These are phyloP conservation scores for Sminthurides bifidus DNA, from an alignment of 1,140 invertebrate genomes.

Conservation along the genomic window DNA sequence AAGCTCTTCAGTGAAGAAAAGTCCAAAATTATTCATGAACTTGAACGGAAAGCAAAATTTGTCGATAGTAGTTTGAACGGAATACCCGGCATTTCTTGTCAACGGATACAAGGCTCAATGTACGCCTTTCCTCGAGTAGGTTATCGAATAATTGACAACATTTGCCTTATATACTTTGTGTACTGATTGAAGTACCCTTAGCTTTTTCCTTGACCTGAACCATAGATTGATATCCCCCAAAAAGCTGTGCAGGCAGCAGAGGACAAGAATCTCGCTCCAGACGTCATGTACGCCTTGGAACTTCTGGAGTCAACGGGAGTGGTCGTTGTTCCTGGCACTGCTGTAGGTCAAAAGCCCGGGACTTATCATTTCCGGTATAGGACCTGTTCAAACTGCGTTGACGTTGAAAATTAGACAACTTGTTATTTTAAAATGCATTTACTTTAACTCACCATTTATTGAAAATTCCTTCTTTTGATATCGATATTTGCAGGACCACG, in stretches of 20 bases:
- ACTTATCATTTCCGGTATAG: constrained; percentile 28
- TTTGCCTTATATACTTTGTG: too few species aligned
- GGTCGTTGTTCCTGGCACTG: constrained; percentile 23
- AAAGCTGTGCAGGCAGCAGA: constrained; percentile 11
- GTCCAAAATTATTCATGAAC: constrained; percentile 42
- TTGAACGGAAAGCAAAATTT: constrained; percentile 39
- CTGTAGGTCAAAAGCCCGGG: constrained; percentile 18
- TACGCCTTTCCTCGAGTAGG: constrained; percentile 27
- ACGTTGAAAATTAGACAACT: too few species aligned
- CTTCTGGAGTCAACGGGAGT: constrained; percentile 24
- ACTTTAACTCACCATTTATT: not conserved
- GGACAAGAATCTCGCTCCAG: constrained; percentile 10
- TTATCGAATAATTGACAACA: too few species aligned
- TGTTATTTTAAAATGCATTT: not conserved
- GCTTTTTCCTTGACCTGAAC: too few species aligned
- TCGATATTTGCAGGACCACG: constrained; percentile 10
- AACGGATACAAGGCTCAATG: constrained; percentile 25
- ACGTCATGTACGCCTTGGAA: constrained; percentile 25
- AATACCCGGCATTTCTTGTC: constrained; percentile 18
- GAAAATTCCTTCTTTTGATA: not conserved
- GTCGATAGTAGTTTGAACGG: constrained; percentile 14
- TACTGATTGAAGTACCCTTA: too few species aligned
- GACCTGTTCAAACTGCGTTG: not conserved
- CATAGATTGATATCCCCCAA: too few species aligned
- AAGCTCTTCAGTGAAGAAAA: constrained; percentile 42